Base-by-base conservation (phyloP, 2,888 invertebrate species). In the Dendrolimus houi region DNA sequence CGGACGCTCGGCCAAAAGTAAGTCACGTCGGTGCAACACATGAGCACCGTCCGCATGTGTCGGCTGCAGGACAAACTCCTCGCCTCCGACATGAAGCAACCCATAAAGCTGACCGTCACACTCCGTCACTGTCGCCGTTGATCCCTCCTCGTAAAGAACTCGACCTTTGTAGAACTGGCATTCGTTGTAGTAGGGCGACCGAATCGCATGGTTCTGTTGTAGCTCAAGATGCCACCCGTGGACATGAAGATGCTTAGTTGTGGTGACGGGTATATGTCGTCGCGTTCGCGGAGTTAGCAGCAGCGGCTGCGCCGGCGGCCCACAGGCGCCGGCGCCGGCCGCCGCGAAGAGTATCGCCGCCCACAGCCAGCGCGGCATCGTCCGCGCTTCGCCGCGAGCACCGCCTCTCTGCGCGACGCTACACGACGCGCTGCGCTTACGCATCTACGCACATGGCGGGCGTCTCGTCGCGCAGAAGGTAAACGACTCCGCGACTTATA, bases 91-190 rank as follows among this genome's bases (percentile, higher is more conserved):
- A 62, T 85, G 83, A 54, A 93, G 78, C 64, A 92, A 68, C 7
- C 92, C 92, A 60, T 92, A 92, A 60, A 92, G 77, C 64, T 89
- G 88, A 10, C 86, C 87, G 0, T 75, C 82, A 65, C 93, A 93
- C 56, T 92, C 87, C 1, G 92, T 92, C 57, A 93, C 79, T 1
- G 92, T 87, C 2, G 85, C 92, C 8, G 85, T 70, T 0, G 92
- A 92, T 8, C 72, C 69, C 12, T 76, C 72, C 57, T 87, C 85
- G 58, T 81, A 75, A 52, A 80, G 65, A n/a, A 90, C 81, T 29
- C 72, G 76, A 9, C 90, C 89, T 59, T 71, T 83, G 70, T 88
- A 89, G 66, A 88, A 90, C 65, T 80, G 76, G 64, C 89, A 89
- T 68, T 87, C 82, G 62, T 83, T 71, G 70, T 88, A 87, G 62